Evolutionary conservation across 2,113 vertebrate species (phyloP).

Genomic region (Catagonus wagneri): DNA sequence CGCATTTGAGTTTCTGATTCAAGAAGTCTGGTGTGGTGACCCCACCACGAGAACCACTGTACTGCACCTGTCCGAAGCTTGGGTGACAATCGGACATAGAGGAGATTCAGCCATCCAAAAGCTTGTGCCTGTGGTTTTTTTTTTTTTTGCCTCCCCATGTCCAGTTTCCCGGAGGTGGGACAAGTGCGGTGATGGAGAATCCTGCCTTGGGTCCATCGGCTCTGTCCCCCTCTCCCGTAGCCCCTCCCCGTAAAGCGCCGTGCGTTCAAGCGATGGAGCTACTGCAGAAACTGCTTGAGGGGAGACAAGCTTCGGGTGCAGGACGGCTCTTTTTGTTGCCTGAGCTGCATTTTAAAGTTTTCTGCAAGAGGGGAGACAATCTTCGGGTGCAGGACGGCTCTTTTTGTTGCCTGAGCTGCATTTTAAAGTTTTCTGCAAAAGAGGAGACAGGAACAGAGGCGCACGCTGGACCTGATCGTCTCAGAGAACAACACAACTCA

Average conservation of each 20-base stretch:
- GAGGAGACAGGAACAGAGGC: not conserved
- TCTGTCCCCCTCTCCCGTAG: not conserved
- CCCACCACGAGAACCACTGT: not conserved
- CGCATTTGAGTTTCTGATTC: not conserved
- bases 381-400: not conserved
- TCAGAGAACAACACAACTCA: not conserved
- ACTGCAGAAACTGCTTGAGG: not conserved
- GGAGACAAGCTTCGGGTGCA: not conserved
- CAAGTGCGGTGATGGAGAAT: not conserved
- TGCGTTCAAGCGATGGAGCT: not conserved
- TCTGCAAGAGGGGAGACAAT: not conserved
- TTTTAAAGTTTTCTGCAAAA: not conserved
- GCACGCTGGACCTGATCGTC: not conserved
- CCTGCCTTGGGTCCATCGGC: accelerated
- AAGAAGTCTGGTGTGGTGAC: not conserved
- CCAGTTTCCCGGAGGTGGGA: not conserved
- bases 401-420: not conserved
- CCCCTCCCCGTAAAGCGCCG: accelerated
- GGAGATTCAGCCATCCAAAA: not conserved
- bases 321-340: not conserved
- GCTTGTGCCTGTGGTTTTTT: not conserved
- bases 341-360: not conserved
- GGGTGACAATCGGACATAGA: not conserved
- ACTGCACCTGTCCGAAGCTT: not conserved
- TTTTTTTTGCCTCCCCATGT: not conserved